Evolutionary conservation across 2,888 invertebrate species (phyloP), one percentile per base, ranked within the genome.

Genomic region (Thecophora atra): DNA sequence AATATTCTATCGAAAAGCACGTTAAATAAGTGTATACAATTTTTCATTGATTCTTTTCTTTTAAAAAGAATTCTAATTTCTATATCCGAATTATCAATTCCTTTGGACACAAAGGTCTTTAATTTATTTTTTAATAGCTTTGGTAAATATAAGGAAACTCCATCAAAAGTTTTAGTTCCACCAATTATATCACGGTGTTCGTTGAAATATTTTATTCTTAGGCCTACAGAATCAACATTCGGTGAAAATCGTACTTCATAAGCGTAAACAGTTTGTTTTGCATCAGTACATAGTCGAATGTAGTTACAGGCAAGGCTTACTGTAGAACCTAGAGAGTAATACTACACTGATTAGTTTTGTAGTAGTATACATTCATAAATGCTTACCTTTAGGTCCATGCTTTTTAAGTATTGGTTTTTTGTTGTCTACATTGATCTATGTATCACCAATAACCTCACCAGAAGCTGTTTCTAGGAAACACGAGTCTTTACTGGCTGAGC

Each of bases 191-290:
- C 86, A 15, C 87, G 86, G 77, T 93, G 91, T 74, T 91, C 87
- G 79, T 89, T 89, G 0, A 74, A 87, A 79, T 74, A 89, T 79
- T 87, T 90, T 79, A 88, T 89, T 80, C 94, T 87, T 70, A 93
- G 84, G 54, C 88, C 87, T 76, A 88, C 90, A 0, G 92, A 91
- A 81, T 97, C 97, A 37, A 95, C 89, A 1, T 89, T 88, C 0
- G 97, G 97, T 4, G 87, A 83, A 82, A 91, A 97, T 70, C 88
- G 88, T 0, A 97, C 94, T 82, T 94, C 93, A 81, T 97, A 97
- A 79, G 94, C 93, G 79, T 89, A 96, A 0, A 96, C 91, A 0
- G 93, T 93, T 77, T 89, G 90, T 66, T 91, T 91, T 66, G 90
- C 88, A 74, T 91, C 89, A 15, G 91, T 86, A 11, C 75, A 73